Evolutionary conservation across 2,113 vertebrate genomes (phyloP).

Genomic region (Datnioides undecimradiatus): DNA sequence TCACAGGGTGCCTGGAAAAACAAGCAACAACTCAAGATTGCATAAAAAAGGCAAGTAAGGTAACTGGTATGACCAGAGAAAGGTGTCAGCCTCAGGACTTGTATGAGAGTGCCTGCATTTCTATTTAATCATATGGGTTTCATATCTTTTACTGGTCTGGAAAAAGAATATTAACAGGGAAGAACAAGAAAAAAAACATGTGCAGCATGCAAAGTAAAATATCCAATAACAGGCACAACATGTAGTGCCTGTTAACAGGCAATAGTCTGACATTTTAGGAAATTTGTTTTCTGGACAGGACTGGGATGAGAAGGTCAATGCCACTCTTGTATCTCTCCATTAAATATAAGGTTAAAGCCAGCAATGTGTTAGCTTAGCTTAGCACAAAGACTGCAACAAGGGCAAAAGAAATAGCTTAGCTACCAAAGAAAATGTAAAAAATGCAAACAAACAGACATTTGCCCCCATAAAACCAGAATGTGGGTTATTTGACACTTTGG

Average conservation of each 20-base stretch:
- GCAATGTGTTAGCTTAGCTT: neutral
- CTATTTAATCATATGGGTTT: neutral
- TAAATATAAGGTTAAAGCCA: neutral
- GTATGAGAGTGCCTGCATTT: neutral
- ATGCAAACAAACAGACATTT: no score
- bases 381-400: neutral
- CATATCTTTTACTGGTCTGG: neutral
- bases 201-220: neutral
- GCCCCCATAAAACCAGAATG: neutral
- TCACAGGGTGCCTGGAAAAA: constrained; percentile 33
- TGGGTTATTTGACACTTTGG: neutral
- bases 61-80: neutral
- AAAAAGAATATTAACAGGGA: neutral
- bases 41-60: constrained; percentile 11
- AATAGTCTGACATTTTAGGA: neutral
- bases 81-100: neutral
- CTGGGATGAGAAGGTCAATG: neutral
- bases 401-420: neutral
- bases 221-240: neutral
- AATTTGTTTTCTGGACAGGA: neutral
- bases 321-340: no score
- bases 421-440: neutral
- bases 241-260: neutral
- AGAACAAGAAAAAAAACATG: neutral
- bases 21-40: constrained; percentile 23